Evolutionary conservation across 2,888 invertebrate genomes (phyloP).

Genomic region (Caenorhabditis sp.): DNA sequence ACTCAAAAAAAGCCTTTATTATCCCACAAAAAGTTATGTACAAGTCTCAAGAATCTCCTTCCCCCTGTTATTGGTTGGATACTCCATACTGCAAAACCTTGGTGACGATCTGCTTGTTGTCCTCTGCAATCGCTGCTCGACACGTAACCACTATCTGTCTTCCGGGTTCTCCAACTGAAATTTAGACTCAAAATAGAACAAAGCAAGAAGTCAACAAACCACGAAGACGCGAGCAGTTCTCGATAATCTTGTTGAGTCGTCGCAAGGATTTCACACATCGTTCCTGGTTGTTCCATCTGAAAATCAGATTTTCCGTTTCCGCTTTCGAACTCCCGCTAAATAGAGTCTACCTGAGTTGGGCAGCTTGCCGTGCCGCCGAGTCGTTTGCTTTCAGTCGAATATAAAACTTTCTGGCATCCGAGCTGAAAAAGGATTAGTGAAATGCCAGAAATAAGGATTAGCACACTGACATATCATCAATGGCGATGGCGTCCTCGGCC

Average conservation of each 20-base stretch:
- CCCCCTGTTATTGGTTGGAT: neutral
- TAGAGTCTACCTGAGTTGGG: conserved; percentile 46
- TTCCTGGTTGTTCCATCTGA: conserved; percentile 71
- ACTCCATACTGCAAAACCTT: conserved; percentile 75
- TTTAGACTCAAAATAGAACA: neutral
- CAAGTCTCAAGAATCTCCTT: neutral
- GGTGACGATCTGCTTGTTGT: conserved; percentile 77
- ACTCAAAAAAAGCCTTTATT: too few relatives aligned
- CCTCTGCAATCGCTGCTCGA: conserved; percentile 77
- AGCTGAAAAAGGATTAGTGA: conserved; percentile 55
- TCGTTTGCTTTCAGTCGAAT: conserved; percentile 71
- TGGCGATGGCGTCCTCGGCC: conserved; percentile 78
- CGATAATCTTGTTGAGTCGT: conserved; percentile 74
- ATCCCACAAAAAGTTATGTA: neutral
- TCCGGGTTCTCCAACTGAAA: conserved; percentile 78
- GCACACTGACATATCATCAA: conserved; percentile 72
- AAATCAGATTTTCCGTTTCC: neutral
- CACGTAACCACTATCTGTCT: conserved; percentile 78
- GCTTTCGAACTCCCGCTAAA: neutral
- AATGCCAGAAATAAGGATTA: neutral
- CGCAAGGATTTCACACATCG: conserved; percentile 70
- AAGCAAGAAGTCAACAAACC: conserved; percentile 55
- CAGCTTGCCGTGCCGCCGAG: conserved; percentile 71
- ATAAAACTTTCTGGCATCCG: conserved; percentile 69
- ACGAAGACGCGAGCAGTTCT: conserved; percentile 68